Percentiles rank a stretch among this genome's conserved stretches.
phyloP scores from a whole-genome alignment of 2,113 vertebrate genomes.

The Leucosticte australis region DNA sequence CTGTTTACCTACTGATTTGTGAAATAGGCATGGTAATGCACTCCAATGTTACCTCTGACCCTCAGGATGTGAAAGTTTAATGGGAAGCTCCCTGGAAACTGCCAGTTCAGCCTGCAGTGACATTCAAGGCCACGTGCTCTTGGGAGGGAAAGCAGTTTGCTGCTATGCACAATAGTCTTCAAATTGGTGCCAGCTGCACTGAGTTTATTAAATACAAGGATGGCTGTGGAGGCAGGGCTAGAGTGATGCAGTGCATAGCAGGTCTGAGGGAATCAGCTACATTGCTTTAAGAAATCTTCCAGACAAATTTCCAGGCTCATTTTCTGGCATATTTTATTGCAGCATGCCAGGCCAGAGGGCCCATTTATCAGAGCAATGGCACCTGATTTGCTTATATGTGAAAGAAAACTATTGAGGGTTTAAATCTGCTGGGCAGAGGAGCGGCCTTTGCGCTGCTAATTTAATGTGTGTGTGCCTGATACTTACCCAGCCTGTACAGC shows the following conservation, averaged over 20 bases:
- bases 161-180: neutral
- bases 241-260: neutral
- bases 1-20: neutral
- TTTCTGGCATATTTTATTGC: neutral
- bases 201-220: neutral
- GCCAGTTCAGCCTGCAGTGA: neutral
- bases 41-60: neutral
- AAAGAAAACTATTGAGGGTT: neutral
- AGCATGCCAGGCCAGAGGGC: neutral
- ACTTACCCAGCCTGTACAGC: neutral
- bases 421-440: neutral
- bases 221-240: neutral
- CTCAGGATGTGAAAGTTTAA: neutral
- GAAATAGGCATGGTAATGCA: neutral
- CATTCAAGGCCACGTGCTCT: neutral
- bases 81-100: neutral
- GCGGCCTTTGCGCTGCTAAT: neutral
- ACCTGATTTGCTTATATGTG: neutral
- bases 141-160: neutral
- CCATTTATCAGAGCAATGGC: neutral
- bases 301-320: neutral
- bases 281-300: neutral
- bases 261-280: fast-evolving
- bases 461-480: neutral
- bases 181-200: neutral